These are phyloP conservation scores for Otocyon megalotis DNA, from an alignment of 2,113 vertebrate species.

Conservation along the genomic window DNA sequence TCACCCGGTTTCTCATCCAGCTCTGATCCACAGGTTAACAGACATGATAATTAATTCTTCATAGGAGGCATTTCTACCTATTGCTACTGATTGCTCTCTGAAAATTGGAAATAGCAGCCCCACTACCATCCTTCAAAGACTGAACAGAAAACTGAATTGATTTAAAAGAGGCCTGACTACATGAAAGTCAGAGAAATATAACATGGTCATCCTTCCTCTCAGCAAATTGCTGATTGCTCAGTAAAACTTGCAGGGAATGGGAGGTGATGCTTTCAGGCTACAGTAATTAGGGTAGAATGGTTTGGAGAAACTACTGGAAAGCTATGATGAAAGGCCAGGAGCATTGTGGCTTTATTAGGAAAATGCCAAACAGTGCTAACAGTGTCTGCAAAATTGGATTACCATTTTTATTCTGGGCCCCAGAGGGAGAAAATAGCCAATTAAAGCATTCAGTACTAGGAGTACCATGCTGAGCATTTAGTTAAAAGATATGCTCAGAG, in stretches of 20 bases:
- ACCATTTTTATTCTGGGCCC: slow-evolving; percentile 49
- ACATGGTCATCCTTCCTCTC: not conserved
- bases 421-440: slow-evolving; percentile 42
- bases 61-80: not conserved
- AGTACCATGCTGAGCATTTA: slow-evolving; percentile 28
- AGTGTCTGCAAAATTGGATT: slow-evolving; percentile 64
- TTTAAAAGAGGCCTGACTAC: not conserved
- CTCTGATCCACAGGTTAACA: not conserved
- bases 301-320: slow-evolving; percentile 61
- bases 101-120: not conserved
- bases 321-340: slow-evolving; percentile 28
- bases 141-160: not conserved
- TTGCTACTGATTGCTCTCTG: not conserved
- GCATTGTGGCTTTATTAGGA: slow-evolving; percentile 54
- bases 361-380: slow-evolving; percentile 62
- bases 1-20: not conserved
- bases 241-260: not conserved
- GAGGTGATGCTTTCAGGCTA: not conserved
- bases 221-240: slow-evolving; percentile 27
- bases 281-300: slow-evolving; percentile 11
- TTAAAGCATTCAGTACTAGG: slow-evolving; percentile 45
- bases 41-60: not conserved
- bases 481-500: not conserved
- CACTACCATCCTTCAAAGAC: not conserved
- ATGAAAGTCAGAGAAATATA: not conserved